phyloP scores from a whole-genome alignment of 2,888 invertebrate genomes.

The Aspidiotus rigidus region DNA sequence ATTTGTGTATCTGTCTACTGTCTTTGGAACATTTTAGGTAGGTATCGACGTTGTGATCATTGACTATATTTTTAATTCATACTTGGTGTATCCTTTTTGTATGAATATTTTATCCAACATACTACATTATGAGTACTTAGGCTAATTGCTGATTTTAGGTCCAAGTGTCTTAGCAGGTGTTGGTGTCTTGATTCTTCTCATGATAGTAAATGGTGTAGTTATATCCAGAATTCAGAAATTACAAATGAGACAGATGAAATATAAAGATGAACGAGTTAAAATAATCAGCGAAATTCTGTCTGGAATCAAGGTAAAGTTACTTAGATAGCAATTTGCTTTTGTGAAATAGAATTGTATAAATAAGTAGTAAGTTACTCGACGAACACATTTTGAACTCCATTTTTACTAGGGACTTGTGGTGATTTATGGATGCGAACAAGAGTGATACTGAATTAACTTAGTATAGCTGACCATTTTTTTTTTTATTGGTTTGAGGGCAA shows the following conservation, averaged over 20 bases:
- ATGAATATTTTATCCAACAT: too few relatives aligned
- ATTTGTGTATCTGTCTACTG: constrained; percentile 49
- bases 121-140: not conserved
- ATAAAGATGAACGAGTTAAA: constrained; percentile 51
- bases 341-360: too few relatives aligned
- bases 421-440: not conserved
- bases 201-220: constrained; percentile 47
- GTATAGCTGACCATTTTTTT: too few relatives aligned
- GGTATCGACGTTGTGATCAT: not conserved
- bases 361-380: too few relatives aligned
- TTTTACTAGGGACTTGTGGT: not conserved
- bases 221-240: constrained; percentile 46
- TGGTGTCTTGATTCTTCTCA: constrained; percentile 47
- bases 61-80: too few relatives aligned
- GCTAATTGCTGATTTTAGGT: constrained; percentile 43
- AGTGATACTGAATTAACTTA: too few relatives aligned
- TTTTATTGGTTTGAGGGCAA: too few relatives aligned
- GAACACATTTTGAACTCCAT: too few relatives aligned
- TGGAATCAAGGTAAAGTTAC: constrained; percentile 37
- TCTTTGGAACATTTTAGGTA: constrained; percentile 45
- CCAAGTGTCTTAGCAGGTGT: constrained; percentile 54
- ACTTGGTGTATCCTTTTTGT: too few relatives aligned
- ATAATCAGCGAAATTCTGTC: constrained; percentile 39
- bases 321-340: too few relatives aligned
- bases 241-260: constrained; percentile 48